Percentiles rank a stretch among this genome's conserved stretches.
Evolutionary conservation across 2,797 vertebrate species (phyloP).

Genomic region (Lithobates pipiens): DNA sequence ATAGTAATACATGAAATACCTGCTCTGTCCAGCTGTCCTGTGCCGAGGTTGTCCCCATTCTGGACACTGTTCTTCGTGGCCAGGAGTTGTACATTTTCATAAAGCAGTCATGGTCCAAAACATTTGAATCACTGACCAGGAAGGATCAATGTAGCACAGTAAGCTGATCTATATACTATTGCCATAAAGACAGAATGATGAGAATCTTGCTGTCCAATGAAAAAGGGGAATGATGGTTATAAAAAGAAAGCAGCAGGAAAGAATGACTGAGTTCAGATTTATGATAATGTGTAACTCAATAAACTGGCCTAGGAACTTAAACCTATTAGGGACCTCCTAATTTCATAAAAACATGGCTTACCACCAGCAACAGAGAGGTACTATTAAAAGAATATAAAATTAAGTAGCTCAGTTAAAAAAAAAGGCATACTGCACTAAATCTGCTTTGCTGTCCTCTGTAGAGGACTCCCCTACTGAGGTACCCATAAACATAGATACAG

Average conservation of each 20-base stretch:
- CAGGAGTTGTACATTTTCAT: not conserved
- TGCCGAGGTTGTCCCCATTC: not conserved
- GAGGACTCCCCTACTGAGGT: too few relatives aligned
- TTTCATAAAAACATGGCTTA: constrained; percentile 14
- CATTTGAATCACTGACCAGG: too few relatives aligned
- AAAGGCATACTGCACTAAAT: too few relatives aligned
- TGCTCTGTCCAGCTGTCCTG: not conserved
- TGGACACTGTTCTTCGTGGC: not conserved
- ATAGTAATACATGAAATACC: constrained; percentile 4
- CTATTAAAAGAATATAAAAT: too few relatives aligned
- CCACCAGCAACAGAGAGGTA: not conserved
- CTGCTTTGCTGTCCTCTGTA: too few relatives aligned
- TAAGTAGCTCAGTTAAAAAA: too few relatives aligned
- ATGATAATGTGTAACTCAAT: constrained; percentile 54
- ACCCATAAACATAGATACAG: too few relatives aligned
- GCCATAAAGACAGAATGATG: constrained; percentile 37
- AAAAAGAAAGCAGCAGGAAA: constrained; percentile 29
- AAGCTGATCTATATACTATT: not conserved
- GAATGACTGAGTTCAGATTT: constrained; percentile 23
- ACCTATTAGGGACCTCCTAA: constrained; percentile 22
- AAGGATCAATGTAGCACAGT: not conserved
- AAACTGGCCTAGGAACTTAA: constrained; percentile 4
- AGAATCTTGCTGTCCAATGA: constrained; percentile 17
- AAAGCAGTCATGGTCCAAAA: not conserved
- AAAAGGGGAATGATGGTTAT: constrained; percentile 22